phyloP scores from a whole-genome alignment of 2,797 vertebrate species.

The Arrhamphus sclerolepis region DNA sequence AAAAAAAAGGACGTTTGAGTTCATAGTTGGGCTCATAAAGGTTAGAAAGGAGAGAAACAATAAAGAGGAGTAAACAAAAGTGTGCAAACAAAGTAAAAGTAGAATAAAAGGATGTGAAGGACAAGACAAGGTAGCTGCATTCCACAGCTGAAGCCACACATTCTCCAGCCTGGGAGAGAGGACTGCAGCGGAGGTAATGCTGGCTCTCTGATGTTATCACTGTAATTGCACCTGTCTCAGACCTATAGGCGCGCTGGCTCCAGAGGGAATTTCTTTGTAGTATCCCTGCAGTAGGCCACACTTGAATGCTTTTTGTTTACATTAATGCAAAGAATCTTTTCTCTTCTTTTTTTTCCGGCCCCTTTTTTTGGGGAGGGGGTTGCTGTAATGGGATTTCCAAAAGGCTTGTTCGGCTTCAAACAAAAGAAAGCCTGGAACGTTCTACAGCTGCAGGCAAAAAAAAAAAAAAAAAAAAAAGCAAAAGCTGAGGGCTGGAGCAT shows the following conservation, averaged over 20 bases:
- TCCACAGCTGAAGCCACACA: constrained; percentile 43
- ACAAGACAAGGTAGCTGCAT: constrained; percentile 63
- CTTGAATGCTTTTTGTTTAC: constrained; percentile 84
- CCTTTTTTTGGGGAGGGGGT: constrained; percentile 23
- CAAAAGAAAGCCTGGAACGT: constrained; percentile 65
- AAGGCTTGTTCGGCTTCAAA: constrained; percentile 60
- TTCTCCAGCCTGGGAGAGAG: constrained; percentile 57
- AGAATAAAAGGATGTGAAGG: constrained; percentile 49
- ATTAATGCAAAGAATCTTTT: constrained; percentile 78
- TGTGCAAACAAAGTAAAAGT: constrained; percentile 38
- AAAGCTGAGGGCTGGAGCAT: constrained; percentile 34
- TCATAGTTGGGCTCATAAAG: constrained; percentile 8
- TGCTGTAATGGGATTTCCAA: constrained; percentile 78
- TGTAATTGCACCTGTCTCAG: constrained; percentile 85
- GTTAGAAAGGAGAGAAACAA: constrained; percentile 16
- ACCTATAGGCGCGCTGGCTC: constrained; percentile 70
- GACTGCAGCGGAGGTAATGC: constrained; percentile 70
- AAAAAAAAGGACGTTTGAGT: constrained; percentile 10
- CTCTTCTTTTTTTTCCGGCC: neutral
- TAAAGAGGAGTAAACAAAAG: constrained; percentile 32
- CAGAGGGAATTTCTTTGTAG: constrained; percentile 80
- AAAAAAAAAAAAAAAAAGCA: too few species aligned
- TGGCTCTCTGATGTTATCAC: constrained; percentile 82
- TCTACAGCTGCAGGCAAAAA: constrained; percentile 68
- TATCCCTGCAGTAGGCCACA: constrained; percentile 69